Evolutionary conservation across 2,113 vertebrate species (phyloP), one percentile per base, ranked within the genome.

Genomic region (Corythaeola cristata): DNA sequence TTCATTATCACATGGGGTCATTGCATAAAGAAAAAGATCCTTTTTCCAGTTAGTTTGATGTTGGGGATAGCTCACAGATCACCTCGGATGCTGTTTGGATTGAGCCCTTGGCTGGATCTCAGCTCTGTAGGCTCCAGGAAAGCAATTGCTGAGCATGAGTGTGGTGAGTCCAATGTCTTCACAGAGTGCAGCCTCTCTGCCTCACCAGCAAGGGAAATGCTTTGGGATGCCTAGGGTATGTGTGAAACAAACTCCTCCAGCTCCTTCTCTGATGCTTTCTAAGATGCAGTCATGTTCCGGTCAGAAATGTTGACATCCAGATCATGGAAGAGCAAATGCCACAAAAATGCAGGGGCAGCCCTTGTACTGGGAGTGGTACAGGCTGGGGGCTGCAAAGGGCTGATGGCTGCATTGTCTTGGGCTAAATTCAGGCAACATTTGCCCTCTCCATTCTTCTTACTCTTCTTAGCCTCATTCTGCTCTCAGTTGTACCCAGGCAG

Each of bases 131-230:
- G 35, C 60, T 53, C 17, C 19, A 11, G 44, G 67, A 32, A 28
- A 35, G 49, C 12, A 52, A 15, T 12, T 9, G 59, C 47, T 68
- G 44, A 80, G 37, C 8, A 3, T 3, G 11, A 75, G 6, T 1
- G 1, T 13, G 39, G 15, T 3, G 33, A 39, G 53, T 3, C 35
- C 1, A 5, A 28, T 8, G 26, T n/a, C 32, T 55, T 66, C 4
- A 1, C n/a, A 27, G 33, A 1, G 3, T 16, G 53, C 15, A 20
- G 66, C 41, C 32, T 49, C 52, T 33, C 23, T 4, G 3, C 20
- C 56, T 32, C 41, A 11, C 14, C 39, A 39, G 19, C 0, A 2
- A 58, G 41, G 17, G 18, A 66, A 30, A 23, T 6, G 10, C 24
- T 56, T 22, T 41, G 47, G 60, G 60, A 27, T 50, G 49, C 8